Base-by-base conservation (phyloP, 2,113 vertebrate species). In the Delphinapterus leucas region DNA sequence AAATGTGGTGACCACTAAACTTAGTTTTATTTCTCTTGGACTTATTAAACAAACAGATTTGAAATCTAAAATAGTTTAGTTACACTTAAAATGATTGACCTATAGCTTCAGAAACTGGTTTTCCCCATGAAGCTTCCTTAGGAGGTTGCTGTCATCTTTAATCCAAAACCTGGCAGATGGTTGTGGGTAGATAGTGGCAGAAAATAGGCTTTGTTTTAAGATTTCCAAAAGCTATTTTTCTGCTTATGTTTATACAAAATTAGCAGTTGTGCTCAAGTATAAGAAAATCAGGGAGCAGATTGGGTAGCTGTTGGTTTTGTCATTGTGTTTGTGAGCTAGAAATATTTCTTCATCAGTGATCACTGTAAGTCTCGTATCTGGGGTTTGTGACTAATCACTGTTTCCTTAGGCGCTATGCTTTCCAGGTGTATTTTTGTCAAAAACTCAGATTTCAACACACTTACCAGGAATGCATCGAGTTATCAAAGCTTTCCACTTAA, bases 151-250 rank as follows among this genome's bases (percentile, higher is more conserved):
- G 8, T 80, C 80, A 47, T 94, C 73, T 87, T 74, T 84, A 71
- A 85, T 74, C 58, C 17, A 2, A 11, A 38, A 12, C 31, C 58
- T 65, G 49, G 41, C 91, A 98, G 93, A 95, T 96, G 96, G 88
- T 23, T 41, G 91, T 97, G 89, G 93, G 95, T 93, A 88, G 85
- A 41, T 33, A 81, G 88, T 82, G 73, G 86, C 93, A 95, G 89
- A 97, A 97, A 96, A 97, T 90, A 97, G 79, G 44, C 77, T 82
- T 88, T 80, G 49, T 83, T 83, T 88, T 85, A 91, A 90, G 85
- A 73, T 41, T 90, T 73, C 77, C 55, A 20, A 86, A 79, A 94
- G 71, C 83, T 70, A 61, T 87, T 84, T 97, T 92, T 55, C 58
- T 68, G 28, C 86, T 86, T 90, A 21, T 61, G 77, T 85, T 80